Percentiles rank a stretch among this genome's conserved stretches.
Evolutionary conservation across 2,888 invertebrate genomes (phyloP).

Genomic region (Hartigia nigra): DNA sequence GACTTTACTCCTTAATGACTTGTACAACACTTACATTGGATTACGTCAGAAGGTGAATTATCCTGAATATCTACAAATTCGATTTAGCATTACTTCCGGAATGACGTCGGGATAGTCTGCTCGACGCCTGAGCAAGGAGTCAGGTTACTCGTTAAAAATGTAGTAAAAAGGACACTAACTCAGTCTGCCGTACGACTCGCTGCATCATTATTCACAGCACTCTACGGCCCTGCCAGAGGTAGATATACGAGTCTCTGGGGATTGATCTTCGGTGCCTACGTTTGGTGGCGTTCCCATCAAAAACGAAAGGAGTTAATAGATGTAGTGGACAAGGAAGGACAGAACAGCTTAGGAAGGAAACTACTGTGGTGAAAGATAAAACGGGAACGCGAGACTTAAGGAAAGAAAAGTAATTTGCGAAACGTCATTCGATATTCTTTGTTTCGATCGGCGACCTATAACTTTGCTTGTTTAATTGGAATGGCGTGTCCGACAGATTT

Average conservation of each 20-base stretch:
- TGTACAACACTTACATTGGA: not conserved
- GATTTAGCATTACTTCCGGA: not conserved
- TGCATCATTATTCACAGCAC: conserved; percentile 22
- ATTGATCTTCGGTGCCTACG: conserved; percentile 1
- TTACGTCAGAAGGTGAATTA: not conserved
- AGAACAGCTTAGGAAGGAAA: not conserved
- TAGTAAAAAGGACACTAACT: not conserved
- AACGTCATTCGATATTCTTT: conserved; percentile 42
- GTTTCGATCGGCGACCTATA: conserved; percentile 36
- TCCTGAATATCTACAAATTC: not conserved
- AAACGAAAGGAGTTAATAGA: not conserved
- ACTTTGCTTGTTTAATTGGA: conserved; percentile 31
- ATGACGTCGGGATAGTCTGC: not conserved
- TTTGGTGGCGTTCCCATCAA: not conserved
- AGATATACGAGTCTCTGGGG: not conserved
- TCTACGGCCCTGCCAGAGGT: conserved; percentile 2
- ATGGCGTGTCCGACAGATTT: conserved; percentile 6
- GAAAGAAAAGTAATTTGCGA: conserved; percentile 48
- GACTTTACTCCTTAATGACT: not conserved
- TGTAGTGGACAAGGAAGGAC: not conserved
- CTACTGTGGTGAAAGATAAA: conserved; percentile 7
- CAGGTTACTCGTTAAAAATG: not conserved
- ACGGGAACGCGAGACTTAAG: conserved; percentile 4
- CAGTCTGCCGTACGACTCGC: not conserved
- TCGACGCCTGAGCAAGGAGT: not conserved